phyloP scores from a whole-genome alignment of 2,113 vertebrate genomes.

The Theropithecus gelada region DNA sequence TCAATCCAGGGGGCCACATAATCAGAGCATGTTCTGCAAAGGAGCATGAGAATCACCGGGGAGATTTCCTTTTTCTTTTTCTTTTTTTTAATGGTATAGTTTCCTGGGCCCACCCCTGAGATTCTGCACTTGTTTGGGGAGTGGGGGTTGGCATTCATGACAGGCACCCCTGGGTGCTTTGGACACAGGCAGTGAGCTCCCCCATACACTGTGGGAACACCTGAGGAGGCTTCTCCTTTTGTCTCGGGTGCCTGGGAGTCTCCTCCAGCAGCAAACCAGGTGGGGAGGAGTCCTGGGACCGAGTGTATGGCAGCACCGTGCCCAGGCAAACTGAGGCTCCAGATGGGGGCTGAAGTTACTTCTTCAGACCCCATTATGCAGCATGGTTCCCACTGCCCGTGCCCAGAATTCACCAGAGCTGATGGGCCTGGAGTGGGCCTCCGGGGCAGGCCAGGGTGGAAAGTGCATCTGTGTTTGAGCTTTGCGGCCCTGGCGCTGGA shows the following conservation, averaged over 20 bases:
- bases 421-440: background rate
- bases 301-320: background rate
- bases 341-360: background rate
- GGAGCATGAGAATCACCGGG: too few species aligned
- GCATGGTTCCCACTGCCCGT: background rate
- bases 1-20: accelerated
- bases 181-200: background rate
- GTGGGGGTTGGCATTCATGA: background rate
- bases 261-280: background rate
- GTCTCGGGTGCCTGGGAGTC: background rate
- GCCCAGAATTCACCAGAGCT: background rate
- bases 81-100: background rate
- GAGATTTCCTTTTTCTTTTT: background rate
- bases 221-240: background rate
- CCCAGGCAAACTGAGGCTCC: background rate
- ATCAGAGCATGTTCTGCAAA: accelerated
- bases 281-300: too few species aligned
- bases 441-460: background rate
- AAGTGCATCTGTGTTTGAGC: background rate
- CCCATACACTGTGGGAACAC: background rate
- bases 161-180: background rate
- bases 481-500: background rate
- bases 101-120: background rate
- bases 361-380: background rate
- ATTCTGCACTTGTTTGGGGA: background rate